These are phyloP conservation scores for Oegoconia quadripuncta DNA, from an alignment of 2,888 invertebrate genomes.

Conservation along the genomic window DNA sequence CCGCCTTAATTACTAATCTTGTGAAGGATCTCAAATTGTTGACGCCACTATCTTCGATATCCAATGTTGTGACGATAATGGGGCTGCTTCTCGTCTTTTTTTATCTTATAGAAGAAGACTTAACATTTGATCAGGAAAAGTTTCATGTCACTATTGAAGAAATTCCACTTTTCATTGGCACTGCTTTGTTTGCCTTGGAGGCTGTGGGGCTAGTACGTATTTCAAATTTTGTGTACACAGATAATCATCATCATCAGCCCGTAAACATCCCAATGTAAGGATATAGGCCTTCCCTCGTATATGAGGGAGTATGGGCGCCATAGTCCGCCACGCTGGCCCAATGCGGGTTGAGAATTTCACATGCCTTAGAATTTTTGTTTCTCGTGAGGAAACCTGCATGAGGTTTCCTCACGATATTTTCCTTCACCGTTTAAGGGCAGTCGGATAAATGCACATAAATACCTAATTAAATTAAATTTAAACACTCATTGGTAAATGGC, in stretches of 20 bases:
- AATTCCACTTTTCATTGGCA: constrained; percentile 91
- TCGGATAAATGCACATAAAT: too few species aligned
- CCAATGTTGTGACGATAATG: constrained; percentile 85
- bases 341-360: too few species aligned
- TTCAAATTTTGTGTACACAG: not conserved
- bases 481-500: too few species aligned
- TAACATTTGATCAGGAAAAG: constrained; percentile 66
- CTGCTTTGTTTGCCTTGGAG: constrained; percentile 92
- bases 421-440: too few species aligned
- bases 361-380: too few species aligned
- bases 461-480: too few species aligned
- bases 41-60: constrained; percentile 88
- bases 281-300: not conserved
- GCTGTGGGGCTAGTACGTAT: constrained; percentile 85
- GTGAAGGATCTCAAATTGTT: constrained; percentile 86
- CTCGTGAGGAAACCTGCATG: too few species aligned
- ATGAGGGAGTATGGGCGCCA: too few species aligned
- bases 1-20: constrained; percentile 81
- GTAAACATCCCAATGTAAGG: not conserved
- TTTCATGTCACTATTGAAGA: constrained; percentile 66
- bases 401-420: too few species aligned
- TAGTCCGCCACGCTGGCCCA: too few species aligned
- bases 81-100: constrained; percentile 87
- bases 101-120: constrained; percentile 83
- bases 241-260: not conserved